Conservation (phyloP, 2,888 invertebrate species). For the Rutpela maculata region DNA sequence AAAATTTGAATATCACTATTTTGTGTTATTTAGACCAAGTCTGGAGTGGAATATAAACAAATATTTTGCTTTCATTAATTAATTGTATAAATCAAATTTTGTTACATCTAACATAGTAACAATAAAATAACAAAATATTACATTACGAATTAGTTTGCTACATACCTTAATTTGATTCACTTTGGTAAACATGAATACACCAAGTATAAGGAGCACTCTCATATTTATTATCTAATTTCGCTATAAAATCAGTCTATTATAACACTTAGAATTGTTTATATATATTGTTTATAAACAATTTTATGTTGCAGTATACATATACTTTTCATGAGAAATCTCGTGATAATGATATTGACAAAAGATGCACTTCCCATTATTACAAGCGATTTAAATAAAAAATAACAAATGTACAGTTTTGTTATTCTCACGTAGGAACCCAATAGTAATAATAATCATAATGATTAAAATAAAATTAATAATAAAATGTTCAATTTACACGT, state of each 20-base stretch:
- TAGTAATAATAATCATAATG: not conserved
- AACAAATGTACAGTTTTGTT: not conserved
- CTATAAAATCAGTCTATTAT: not conserved
- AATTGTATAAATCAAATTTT: no score
- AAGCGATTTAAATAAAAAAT: not conserved
- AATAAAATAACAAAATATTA: not conserved
- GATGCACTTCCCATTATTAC: not conserved
- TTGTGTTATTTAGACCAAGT: no score
- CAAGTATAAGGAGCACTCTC: not conserved
- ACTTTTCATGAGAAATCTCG: not conserved
- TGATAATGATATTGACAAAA: not conserved
- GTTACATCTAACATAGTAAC: no score
- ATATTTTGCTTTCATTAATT: no score
- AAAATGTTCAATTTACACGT: no score
- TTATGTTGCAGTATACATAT: not conserved
- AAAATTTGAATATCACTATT: no score
- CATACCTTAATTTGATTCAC: not conserved
- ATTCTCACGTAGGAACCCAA: not conserved
- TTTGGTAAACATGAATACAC: not conserved
- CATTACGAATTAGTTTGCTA: not conserved
- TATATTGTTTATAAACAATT: not conserved
- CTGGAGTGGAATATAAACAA: no score
- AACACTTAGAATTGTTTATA: conserved; percentile 1
- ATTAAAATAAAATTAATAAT: no score
- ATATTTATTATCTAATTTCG: not conserved